Evolutionary conservation across 2,113 vertebrate species (phyloP).

Genomic region (Agapornis roseicollis): DNA sequence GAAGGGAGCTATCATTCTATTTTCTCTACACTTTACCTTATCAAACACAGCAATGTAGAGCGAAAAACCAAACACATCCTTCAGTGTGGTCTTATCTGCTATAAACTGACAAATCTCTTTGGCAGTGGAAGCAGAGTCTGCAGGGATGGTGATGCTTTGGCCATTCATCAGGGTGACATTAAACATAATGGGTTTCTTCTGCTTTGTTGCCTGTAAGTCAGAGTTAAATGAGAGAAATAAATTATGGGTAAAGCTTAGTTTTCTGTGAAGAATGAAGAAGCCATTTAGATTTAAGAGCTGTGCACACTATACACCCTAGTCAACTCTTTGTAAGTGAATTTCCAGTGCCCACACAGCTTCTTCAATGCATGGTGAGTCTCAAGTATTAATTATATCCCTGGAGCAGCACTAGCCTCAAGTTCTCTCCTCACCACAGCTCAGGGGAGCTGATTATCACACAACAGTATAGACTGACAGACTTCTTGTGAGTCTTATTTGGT

Average conservation of each 20-base stretch:
- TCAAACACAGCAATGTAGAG: slow-evolving; percentile 90
- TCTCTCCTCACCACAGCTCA: neutral
- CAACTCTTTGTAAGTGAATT: neutral
- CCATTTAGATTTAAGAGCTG: neutral
- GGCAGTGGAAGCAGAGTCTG: slow-evolving; percentile 91
- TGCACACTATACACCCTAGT: neutral
- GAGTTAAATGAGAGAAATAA: neutral
- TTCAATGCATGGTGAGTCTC: neutral
- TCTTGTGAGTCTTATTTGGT: neutral
- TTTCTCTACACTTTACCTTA: slow-evolving; percentile 79
- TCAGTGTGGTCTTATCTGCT: slow-evolving; percentile 80
- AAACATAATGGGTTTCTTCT: slow-evolving; percentile 84
- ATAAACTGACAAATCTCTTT: slow-evolving; percentile 86
- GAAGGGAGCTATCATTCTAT: neutral
- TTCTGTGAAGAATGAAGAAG: neutral
- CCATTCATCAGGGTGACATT: slow-evolving; percentile 85
- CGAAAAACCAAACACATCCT: slow-evolving; percentile 90
- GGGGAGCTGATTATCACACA: neutral
- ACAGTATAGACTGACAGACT: neutral
- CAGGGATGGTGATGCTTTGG: slow-evolving; percentile 77
- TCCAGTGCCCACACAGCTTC: neutral
- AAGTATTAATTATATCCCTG: neutral
- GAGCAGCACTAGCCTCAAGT: neutral
- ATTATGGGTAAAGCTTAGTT: neutral
- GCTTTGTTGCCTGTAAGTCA: slow-evolving; percentile 86